Evolutionary conservation across 2,797 vertebrate genomes (phyloP).

Genomic region (Phrynocephalus vlangalii): DNA sequence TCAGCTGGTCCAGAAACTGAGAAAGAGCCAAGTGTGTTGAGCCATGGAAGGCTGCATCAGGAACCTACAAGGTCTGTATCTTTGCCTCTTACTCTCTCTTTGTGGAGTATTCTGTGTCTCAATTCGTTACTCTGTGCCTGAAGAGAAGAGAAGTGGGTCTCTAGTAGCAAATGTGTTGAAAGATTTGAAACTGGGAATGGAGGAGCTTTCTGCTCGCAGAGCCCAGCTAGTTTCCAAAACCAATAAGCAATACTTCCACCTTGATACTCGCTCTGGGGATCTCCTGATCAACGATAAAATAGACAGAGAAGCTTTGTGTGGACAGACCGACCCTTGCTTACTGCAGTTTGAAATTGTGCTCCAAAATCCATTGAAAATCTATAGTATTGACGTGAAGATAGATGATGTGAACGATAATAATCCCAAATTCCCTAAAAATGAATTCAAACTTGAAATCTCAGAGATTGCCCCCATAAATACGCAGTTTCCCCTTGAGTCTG

Average conservation of each 20-base stretch:
- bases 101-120: not conserved
- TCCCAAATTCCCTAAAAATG: conserved; percentile 7
- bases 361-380: conserved; percentile 70
- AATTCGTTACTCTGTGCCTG: conserved; percentile 23
- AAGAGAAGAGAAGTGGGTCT: conserved; percentile 33
- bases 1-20: not conserved
- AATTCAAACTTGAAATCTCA: conserved; percentile 66
- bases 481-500: conserved; percentile 79
- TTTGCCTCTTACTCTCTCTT: conserved; percentile 23
- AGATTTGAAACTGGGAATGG: conserved; percentile 13
- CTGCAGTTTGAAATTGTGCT: conserved; percentile 69
- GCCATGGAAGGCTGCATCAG: too few relatives aligned
- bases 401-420: conserved; percentile 34
- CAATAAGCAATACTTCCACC: conserved; percentile 54
- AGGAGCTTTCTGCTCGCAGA: conserved; percentile 16
- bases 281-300: conserved; percentile 68
- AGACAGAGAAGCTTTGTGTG: conserved; percentile 70
- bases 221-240: conserved; percentile 60
- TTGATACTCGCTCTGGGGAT: conserved; percentile 58
- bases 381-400: conserved; percentile 62
- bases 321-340: conserved; percentile 60
- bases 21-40: not conserved
- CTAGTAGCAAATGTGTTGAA: conserved; percentile 23
- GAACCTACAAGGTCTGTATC: conserved; percentile 29
- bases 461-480: conserved; percentile 71